phyloP scores from a whole-genome alignment of 92 coral and sea anemone genomes.

The Heliopora coerulea region DNA sequence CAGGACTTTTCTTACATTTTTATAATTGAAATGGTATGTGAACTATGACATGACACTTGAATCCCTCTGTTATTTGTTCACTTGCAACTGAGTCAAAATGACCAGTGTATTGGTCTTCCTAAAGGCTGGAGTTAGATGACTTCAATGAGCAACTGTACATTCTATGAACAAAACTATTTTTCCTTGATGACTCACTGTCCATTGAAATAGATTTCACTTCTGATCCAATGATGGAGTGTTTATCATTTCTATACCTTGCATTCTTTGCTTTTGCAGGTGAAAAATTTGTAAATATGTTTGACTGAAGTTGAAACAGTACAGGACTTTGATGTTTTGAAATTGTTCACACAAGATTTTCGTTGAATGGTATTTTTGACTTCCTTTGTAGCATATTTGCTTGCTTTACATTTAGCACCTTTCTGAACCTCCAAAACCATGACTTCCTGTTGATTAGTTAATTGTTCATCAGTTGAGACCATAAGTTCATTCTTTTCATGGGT shows the following conservation, averaged over 20 bases:
- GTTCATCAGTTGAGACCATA: background rate
- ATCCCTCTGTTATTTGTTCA: background rate
- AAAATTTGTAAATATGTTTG: conserved; percentile 3
- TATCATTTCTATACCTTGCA: background rate
- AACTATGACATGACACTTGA: too few relatives aligned
- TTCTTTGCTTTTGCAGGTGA: conserved; percentile 1
- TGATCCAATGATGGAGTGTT: background rate
- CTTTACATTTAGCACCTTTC: too few relatives aligned
- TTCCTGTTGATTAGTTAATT: too few relatives aligned
- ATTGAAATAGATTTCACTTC: background rate
- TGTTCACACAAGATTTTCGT: too few relatives aligned
- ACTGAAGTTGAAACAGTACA: background rate
- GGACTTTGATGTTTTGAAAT: too few relatives aligned
- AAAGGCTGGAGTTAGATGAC: background rate
- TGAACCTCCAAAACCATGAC: too few relatives aligned
- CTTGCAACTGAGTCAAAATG: conserved; percentile 32
- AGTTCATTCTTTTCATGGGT: background rate
- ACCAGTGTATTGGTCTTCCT: conserved; percentile 8
- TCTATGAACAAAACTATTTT: background rate
- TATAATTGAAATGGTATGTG: too few relatives aligned
- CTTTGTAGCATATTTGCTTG: too few relatives aligned
- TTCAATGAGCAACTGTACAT: background rate
- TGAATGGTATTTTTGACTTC: too few relatives aligned
- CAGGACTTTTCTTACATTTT: too few relatives aligned
- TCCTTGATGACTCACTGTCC: background rate